Evolutionary conservation across 2,113 vertebrate genomes (phyloP).

Genomic region (Lophotis ruficrista): DNA sequence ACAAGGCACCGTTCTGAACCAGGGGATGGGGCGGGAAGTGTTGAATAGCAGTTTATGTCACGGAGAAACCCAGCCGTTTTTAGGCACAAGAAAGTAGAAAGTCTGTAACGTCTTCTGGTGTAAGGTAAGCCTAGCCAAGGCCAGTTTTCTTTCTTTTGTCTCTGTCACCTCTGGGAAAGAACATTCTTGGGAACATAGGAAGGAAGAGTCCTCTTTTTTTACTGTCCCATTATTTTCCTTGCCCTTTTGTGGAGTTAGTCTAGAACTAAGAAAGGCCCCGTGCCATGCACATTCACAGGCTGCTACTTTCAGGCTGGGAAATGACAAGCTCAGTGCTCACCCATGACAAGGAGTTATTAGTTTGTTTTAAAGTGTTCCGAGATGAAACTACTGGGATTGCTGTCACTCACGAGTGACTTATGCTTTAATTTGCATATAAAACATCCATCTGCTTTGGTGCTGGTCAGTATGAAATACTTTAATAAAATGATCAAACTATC

Average conservation of each 20-base stretch:
- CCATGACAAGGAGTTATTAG: background rate
- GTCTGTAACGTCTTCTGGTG: background rate
- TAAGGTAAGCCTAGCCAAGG: background rate
- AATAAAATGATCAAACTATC: background rate
- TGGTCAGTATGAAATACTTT: background rate
- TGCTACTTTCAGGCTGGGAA: background rate
- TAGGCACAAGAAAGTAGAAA: background rate
- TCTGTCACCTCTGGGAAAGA: background rate
- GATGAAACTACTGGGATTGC: background rate
- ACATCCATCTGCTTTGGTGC: background rate
- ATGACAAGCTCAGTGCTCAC: background rate
- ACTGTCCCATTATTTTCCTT: background rate
- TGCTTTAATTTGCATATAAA: background rate
- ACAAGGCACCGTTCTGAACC: background rate
- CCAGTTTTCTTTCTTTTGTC: background rate
- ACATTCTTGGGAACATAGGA: background rate
- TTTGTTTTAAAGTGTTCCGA: background rate
- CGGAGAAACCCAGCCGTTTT: background rate
- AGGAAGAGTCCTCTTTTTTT: background rate
- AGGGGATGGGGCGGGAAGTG: fast-evolving
- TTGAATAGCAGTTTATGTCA: background rate
- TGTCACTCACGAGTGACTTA: background rate
- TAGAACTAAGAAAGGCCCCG: background rate
- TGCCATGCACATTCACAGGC: background rate
- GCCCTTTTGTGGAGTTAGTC: background rate